Base-by-base conservation (phyloP, 1,140 invertebrate species). In the Trichonephila inaurata region DNA sequence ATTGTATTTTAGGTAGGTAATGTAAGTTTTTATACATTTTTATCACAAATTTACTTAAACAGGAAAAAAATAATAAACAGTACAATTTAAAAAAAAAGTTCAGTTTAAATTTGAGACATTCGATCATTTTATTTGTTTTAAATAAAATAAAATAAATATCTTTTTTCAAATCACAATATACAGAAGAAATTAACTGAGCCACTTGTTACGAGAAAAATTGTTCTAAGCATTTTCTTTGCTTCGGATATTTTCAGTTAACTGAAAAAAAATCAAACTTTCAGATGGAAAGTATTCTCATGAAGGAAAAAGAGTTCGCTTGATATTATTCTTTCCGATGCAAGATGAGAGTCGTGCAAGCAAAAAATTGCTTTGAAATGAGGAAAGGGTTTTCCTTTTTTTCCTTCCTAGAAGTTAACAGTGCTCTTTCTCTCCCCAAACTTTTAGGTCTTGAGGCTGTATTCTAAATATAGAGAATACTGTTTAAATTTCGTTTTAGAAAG, bases 351-450 rank as follows among this genome's bases (percentile, higher is more conserved):
- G 72, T 16, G 72, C 72, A 77, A 77, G 72, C 72, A 77, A 77
- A 77, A 77, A 77, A 77, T 77, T 77, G 72, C 72, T 40, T 77
- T 77, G 72, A 77, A 77, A 77, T 77, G 72, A 77, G 24, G 69
- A 77, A 77, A 33, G 24, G 18, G 33, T 40, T 77, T 33, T 40
- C 72, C 8, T 77, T 77, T 77, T 77, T 33, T 64, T 64, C 62
- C 51, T 8, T 51, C 51, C 51, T 10, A 3, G 0, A 0, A 16
- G 72, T 40, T 77, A 77, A 77, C 72, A 77, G 28, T 40, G 72
- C 72, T 16, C 18, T 33, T 28, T 18, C 72, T 16, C 18, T 33
- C 72, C 7, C 66, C 72, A 33, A 77, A 77, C 72, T 77, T 40
- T 40, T 40, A 40, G 33, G 5, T 77, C 72, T 77, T 18, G 33